These are phyloP conservation scores for Ptilorrhoa leucosticta DNA, from an alignment of 2,113 vertebrate species.

Conservation along the genomic window DNA sequence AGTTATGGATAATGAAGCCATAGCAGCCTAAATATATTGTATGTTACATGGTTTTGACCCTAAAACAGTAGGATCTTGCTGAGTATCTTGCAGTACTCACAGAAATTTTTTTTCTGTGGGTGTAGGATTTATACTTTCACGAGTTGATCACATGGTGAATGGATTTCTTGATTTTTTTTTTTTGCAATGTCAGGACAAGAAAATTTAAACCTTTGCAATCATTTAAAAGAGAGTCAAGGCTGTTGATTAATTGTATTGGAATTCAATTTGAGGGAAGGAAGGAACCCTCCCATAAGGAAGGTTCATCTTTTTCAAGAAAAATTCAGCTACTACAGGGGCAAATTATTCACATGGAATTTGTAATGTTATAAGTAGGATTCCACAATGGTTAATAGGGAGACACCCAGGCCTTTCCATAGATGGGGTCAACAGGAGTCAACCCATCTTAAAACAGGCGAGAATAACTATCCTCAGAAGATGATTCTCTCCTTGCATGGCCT, in stretches of 20 bases:
- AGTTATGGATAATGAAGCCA: neutral
- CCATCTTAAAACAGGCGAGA: neutral
- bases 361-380: neutral
- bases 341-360: neutral
- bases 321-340: neutral
- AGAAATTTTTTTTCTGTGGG: neutral
- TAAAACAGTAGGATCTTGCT: neutral
- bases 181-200: neutral
- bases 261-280: neutral
- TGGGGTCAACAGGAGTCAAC: neutral
- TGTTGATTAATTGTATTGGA: neutral
- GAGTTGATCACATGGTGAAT: neutral
- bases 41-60: neutral
- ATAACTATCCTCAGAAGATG: neutral
- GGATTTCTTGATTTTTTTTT: neutral
- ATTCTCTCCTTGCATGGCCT: neutral
- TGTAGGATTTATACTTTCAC: neutral
- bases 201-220: neutral
- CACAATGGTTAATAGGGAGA: neutral
- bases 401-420: neutral
- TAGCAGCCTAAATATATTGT: neutral
- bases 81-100: neutral
- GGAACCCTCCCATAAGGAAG: neutral
- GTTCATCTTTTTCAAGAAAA: neutral
- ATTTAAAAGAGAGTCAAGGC: neutral